Evolutionary conservation across 1,140 invertebrate genomes (phyloP), one percentile per base, ranked within the genome.

Genomic region (Drosophila albomicans): DNA sequence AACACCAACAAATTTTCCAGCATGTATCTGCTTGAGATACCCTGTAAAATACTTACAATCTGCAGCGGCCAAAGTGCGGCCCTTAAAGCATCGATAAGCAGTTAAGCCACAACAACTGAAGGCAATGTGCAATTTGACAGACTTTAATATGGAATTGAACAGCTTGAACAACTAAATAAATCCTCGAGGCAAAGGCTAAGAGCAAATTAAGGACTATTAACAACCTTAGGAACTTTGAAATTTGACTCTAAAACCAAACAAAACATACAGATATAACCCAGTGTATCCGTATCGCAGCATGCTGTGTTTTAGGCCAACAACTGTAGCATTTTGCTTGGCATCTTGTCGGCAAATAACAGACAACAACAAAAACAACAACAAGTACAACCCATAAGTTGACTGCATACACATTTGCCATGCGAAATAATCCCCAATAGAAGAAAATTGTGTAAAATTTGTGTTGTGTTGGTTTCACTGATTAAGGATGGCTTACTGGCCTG

Each of bases 381-480:
- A 25, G 68, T 35, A 45, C 38, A 20, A 41, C 71, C 59, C 59
- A 62, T 61, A 68, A 74, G 66, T 63, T 63, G 7, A 56, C 32
- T 63, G 25, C 59, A 69, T 35, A 69, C 62, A 65, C 65, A 82
- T 64, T 63, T 65, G 20, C 74, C 16, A 66, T 54, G 54, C 58
- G 28, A 54, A 73, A 77, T 88, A 88, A 86, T 79, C 82, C 82
- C 79, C 82, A 86, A 88, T 79, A 82, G 84, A 77, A 79, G 84
- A 77, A 79, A 86, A 86, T 86, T 86, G 82, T 82, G 84, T 79
- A 87, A 82, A 86, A 86, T 86, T 86, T 88, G 82, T 86, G 82
- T 86, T 88, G 82, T 86, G 82, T 82, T 84, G 84, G 76, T 88
- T 82, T 79, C 84, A 86, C 82, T 86, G 82, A 86, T 86, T 86